Percentiles rank a stretch among this genome's conserved stretches.
Evolutionary conservation across 2,797 vertebrate species (phyloP).

Genomic region (Morelia viridis): DNA sequence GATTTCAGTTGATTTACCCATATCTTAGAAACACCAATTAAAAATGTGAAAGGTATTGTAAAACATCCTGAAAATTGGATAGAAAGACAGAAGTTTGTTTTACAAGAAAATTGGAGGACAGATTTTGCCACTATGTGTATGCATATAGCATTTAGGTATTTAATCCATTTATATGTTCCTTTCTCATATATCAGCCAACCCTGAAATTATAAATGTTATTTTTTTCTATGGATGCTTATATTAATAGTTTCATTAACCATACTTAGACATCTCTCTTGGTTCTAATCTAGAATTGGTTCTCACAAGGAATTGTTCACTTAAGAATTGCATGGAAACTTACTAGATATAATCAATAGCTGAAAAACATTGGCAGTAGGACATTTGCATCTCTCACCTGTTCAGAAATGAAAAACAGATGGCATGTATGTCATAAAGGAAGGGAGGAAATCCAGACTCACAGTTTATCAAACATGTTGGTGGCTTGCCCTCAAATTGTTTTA

Average conservation of each 20-base stretch:
- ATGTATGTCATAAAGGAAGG: neutral
- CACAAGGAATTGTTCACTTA: slow-evolving; percentile 4
- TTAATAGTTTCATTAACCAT: neutral
- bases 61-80: neutral
- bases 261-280: neutral
- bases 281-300: neutral
- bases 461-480: neutral
- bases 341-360: neutral
- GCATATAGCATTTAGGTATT: neutral
- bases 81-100: neutral
- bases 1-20: neutral
- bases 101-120: neutral
- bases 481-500: slow-evolving; percentile 49
- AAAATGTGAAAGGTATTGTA: neutral
- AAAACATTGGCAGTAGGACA: slow-evolving; percentile 32
- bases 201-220: neutral
- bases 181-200: neutral
- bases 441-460: neutral
- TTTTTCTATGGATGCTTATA: neutral
- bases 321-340: neutral
- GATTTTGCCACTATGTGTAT: neutral
- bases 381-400: slow-evolving; percentile 28
- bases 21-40: neutral
- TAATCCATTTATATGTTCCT: neutral
- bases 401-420: slow-evolving; percentile 20